phyloP scores from a whole-genome alignment of 2,113 vertebrate species.

The Pseudois nayaur region DNA sequence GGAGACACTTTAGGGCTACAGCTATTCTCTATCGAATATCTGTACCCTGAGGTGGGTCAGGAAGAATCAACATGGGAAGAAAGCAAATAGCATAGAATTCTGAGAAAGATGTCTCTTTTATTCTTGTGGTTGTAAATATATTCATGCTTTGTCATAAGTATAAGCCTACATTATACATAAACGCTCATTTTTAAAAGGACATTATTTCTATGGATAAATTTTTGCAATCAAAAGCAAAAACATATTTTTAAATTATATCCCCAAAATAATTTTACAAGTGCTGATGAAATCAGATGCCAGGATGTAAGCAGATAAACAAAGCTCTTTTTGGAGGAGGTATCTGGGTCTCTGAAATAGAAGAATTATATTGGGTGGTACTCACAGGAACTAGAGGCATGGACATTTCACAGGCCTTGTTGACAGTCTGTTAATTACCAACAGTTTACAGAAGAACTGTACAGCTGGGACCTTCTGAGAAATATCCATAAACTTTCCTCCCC shows the following conservation, averaged over 20 bases:
- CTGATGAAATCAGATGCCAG: neutral
- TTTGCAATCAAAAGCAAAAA: neutral
- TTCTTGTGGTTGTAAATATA: neutral
- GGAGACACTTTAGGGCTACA: neutral
- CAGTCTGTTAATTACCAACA: slow-evolving; percentile 29
- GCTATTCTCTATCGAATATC: neutral
- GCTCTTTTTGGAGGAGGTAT: neutral
- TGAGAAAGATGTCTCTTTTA: neutral
- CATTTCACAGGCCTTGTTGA: neutral
- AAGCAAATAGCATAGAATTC: neutral
- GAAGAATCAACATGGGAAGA: neutral
- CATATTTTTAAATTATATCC: neutral
- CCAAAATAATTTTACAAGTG: neutral
- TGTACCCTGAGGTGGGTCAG: neutral
- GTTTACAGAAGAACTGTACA: neutral
- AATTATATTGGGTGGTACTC: neutral
- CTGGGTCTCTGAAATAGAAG: neutral
- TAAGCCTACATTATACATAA: neutral
- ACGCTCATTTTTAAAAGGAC: neutral
- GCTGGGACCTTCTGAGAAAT: slow-evolving; percentile 9
- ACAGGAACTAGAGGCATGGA: neutral
- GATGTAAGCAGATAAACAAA: neutral
- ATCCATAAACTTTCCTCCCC: neutral
- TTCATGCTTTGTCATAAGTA: neutral
- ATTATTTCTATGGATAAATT: neutral